Conservation (phyloP, 1,140 invertebrate species). For the Riptortus pedestris region DNA sequence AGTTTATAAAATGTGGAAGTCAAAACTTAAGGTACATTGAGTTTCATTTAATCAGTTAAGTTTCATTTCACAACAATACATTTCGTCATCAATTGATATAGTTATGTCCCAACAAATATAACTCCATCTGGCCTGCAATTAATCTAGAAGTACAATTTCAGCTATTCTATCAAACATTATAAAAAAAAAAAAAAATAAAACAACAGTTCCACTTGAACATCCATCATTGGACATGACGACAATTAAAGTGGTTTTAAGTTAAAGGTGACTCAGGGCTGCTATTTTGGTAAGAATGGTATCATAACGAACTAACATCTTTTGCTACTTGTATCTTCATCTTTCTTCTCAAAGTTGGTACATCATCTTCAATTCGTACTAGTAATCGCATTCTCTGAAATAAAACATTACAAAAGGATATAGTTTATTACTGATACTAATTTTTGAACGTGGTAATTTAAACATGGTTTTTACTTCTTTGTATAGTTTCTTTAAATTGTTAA, state of each 20-base stretch:
- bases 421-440: background rate
- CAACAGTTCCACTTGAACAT: too few relatives aligned
- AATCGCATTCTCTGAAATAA: slow-evolving; percentile 71
- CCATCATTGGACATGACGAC: background rate
- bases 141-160: background rate
- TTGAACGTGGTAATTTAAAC: too few relatives aligned
- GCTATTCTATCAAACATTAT: background rate
- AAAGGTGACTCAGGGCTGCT: background rate
- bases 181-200: too few relatives aligned
- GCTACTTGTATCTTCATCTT: slow-evolving; percentile 55
- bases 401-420: slow-evolving; percentile 3
- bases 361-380: slow-evolving; percentile 70
- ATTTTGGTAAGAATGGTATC: background rate
- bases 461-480: too few relatives aligned
- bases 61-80: too few relatives aligned
- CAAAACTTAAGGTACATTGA: too few relatives aligned
- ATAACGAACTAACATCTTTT: slow-evolving; percentile 15
- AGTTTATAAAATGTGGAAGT: too few relatives aligned
- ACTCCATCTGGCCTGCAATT: background rate
- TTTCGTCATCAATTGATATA: background rate
- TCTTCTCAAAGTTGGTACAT: slow-evolving; percentile 56
- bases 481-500: too few relatives aligned
- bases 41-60: too few relatives aligned
- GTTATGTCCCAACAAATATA: background rate
- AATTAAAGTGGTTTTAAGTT: background rate